Conservation (phyloP, 64 coral and sea anemone species). For the Pocillopora verrucosa region DNA sequence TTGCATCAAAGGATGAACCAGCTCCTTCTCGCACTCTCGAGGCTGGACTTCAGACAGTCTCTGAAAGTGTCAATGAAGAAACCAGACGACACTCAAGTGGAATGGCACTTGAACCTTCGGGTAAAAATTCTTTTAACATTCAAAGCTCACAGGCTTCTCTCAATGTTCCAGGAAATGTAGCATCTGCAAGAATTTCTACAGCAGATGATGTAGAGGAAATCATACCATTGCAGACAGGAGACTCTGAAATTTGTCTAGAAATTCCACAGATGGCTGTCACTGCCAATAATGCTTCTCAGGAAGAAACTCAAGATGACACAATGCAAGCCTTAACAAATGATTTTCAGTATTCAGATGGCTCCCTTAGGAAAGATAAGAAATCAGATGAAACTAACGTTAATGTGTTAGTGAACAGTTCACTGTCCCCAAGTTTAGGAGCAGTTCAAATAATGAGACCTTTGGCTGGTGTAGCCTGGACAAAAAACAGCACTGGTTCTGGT, state of each 20-base stretch:
- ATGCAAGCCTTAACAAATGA: not conserved
- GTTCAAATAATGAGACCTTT: slow-evolving; percentile 28
- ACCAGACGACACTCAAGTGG: slow-evolving; percentile 8
- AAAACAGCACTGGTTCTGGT: not conserved
- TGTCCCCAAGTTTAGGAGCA: slow-evolving; percentile 13
- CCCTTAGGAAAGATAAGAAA: not conserved
- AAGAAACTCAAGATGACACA: not conserved
- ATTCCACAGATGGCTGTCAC: slow-evolving; percentile 2
- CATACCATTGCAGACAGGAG: not conserved
- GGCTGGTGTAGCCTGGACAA: slow-evolving; percentile 15
- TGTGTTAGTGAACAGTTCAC: not conserved
- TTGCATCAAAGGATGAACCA: not conserved
- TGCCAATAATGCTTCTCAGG: not conserved
- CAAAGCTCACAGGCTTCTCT: not conserved
- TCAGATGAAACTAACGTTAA: not conserved
- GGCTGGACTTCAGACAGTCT: not conserved
- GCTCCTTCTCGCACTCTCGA: not conserved
- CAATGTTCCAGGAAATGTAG: not conserved
- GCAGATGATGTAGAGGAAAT: not conserved
- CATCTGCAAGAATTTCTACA: not conserved
- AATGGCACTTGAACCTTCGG: not conserved
- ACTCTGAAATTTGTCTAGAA: slow-evolving; percentile 14
- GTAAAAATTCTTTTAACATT: not conserved
- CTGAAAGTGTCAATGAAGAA: slow-evolving; percentile 16
- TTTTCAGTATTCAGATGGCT: not conserved